Evolutionary conservation across 53 echinoderm and acorn worm species (phyloP), one percentile per base, ranked within the genome.

Genomic region (Temnopleurus reevesii): DNA sequence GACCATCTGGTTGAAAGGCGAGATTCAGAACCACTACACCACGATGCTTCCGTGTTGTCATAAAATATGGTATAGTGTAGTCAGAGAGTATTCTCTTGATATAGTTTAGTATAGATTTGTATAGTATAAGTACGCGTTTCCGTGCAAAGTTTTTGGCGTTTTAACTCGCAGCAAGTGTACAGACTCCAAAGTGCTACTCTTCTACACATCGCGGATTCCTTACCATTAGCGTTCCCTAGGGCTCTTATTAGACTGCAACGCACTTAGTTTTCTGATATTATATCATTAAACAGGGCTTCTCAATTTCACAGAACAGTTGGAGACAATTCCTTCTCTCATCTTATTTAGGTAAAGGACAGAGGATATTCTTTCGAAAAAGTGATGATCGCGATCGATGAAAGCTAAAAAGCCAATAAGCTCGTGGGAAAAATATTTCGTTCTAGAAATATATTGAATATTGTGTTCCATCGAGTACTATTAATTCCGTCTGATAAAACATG

Each of bases 181-280:
- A n/a, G n/a, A n/a, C n/a, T n/a, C n/a, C 21, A 38, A 71, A 71
- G 41, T 71, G 41, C 38, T 71, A n/a, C 71, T 71, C 63, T 29
- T 63, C 21, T 41, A 71, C 38, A n/a, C 79, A 47, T 17, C 28
- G 23, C 46, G 79, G 79, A 79, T 79, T 79, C 79, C 79, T 29
- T 8, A 79, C 79, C 79, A 79, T 79, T 79, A 79, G 79, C 49
- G 24, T 79, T 79, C 79, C 79, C 79, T 28, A 2, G 79, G 49
- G 79, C 17, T 27, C 28, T n/a, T 71, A 19, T n/a, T 8, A 71
- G 41, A 71, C 71, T 41, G 41, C 41, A 71, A 71, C 10, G 71
- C 41, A 71, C 41, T 71, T 38, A 71, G 71, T 21, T 71, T n/a
- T 36, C 27, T 71, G 71, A 71, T 71, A 63, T 63, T 63, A 63